Evolutionary conservation across 2,797 vertebrate genomes (phyloP).

Genomic region (Chelon labrosus): DNA sequence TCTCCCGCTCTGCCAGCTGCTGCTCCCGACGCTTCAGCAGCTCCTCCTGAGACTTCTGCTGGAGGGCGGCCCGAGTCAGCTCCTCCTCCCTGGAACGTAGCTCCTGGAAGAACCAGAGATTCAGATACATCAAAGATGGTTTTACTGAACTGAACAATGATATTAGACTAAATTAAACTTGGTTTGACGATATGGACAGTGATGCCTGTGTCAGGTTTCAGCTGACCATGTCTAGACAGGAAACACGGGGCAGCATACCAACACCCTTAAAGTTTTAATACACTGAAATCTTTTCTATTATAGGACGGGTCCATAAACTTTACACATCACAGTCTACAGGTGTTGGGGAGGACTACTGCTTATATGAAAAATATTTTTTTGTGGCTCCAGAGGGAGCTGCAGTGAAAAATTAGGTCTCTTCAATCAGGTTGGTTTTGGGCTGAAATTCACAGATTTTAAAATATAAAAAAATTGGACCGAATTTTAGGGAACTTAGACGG

Average conservation of each 20-base stretch:
- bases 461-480: too few species aligned
- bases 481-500: background rate
- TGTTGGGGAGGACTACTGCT: background rate
- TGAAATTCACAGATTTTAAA: too few species aligned
- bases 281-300: background rate
- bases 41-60: slow-evolving; percentile 96
- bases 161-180: background rate
- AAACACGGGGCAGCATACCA: background rate
- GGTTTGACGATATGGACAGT: background rate
- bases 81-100: slow-evolving; percentile 95
- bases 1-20: slow-evolving; percentile 93
- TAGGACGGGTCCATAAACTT: background rate
- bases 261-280: background rate
- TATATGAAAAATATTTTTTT: too few species aligned
- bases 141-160: background rate
- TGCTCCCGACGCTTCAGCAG: slow-evolving; percentile 93
- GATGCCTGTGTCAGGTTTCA: background rate
- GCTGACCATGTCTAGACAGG: background rate
- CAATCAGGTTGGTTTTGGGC: too few species aligned
- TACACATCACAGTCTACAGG: background rate
- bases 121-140: background rate
- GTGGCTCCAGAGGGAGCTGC: too few species aligned
- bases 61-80: slow-evolving; percentile 91
- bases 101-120: slow-evolving; percentile 82
- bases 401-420: too few species aligned